Conservation (phyloP, 1,140 invertebrate genomes). For the Lordiphosa stackelbergi region DNA sequence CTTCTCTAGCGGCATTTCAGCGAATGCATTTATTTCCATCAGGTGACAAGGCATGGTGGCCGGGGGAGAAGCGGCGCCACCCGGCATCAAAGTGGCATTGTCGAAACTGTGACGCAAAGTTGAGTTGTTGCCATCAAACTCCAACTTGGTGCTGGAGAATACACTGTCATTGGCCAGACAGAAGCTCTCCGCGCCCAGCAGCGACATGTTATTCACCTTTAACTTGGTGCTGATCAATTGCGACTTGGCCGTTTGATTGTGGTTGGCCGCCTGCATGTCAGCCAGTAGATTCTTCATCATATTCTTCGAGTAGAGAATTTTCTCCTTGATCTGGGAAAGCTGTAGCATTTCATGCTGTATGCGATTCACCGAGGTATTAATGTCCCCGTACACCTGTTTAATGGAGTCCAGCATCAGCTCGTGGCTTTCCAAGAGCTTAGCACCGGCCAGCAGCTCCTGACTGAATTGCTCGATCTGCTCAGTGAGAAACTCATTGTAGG, state of each 20-base stretch:
- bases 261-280: constrained; percentile 48
- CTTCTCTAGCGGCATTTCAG: constrained; percentile 60
- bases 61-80: not conserved
- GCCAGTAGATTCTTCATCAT: constrained; percentile 59
- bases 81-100: constrained; percentile 37
- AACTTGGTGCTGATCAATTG: constrained; percentile 60
- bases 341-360: constrained; percentile 69
- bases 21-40: constrained; percentile 55
- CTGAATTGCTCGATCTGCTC: constrained; percentile 63
- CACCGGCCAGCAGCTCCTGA: constrained; percentile 40
- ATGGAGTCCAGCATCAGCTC: constrained; percentile 60
- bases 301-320: constrained; percentile 67
- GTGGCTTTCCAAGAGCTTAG: constrained; percentile 58
- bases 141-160: constrained; percentile 67
- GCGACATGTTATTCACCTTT: constrained; percentile 59
- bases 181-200: constrained; percentile 59
- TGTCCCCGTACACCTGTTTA: constrained; percentile 63
- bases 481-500: constrained; percentile 53
- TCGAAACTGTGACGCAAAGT: constrained; percentile 44
- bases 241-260: constrained; percentile 45
- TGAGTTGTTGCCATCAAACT: constrained; percentile 54
- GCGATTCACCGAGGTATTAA: constrained; percentile 57
- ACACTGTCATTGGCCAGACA: constrained; percentile 61
- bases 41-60: constrained; percentile 47
- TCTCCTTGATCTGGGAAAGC: constrained; percentile 70